Evolutionary conservation across 1,140 invertebrate genomes (phyloP).

Genomic region (Antheraea pernyi): DNA sequence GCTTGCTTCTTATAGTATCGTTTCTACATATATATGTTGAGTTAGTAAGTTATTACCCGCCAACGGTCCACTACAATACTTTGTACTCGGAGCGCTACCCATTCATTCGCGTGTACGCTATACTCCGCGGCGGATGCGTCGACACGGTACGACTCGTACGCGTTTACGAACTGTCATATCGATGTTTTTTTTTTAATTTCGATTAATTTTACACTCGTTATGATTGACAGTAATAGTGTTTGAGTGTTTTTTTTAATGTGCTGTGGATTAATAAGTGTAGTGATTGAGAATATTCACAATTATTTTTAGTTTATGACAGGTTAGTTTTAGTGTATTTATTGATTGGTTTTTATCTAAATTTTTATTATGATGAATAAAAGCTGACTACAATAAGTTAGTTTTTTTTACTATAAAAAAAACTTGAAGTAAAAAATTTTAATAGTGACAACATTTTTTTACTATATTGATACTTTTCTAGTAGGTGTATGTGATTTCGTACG

Average conservation of each 20-base stretch:
- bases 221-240: conserved; percentile 24
- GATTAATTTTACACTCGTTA: conserved; percentile 27
- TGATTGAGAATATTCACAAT: conserved; percentile 2
- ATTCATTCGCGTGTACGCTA: conserved; percentile 65
- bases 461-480: no score
- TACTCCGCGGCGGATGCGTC: conserved; percentile 47
- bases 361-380: not conserved
- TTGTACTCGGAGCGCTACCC: not conserved
- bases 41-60: not conserved
- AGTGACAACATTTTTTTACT: no score
- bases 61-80: not conserved
- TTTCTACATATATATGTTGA: not conserved
- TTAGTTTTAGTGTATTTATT: not conserved
- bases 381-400: not conserved
- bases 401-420: not conserved
- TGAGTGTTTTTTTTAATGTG: conserved; percentile 20
- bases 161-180: conserved; percentile 36
- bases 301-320: not conserved
- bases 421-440: no score
- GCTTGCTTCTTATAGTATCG: not conserved
- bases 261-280: conserved; percentile 18
- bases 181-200: conserved; percentile 41
- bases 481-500: no score
- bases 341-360: not conserved
- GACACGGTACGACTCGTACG: conserved; percentile 23